Evolutionary conservation across 1,140 invertebrate species (phyloP), one percentile per base, ranked within the genome.

Genomic region (Meloidogyne hapla): DNA sequence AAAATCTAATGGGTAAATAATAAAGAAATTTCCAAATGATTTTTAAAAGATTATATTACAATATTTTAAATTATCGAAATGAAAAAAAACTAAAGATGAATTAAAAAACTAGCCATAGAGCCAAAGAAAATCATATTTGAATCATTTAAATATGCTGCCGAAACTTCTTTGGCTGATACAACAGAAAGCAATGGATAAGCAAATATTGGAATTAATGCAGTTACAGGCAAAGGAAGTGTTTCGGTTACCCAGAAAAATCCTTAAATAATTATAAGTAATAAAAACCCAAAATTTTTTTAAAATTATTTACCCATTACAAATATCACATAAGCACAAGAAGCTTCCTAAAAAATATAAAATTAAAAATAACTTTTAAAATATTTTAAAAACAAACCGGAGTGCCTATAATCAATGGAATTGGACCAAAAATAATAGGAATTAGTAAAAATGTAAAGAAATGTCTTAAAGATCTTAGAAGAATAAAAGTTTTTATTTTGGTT

Each of bases 21-120:
- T 18, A 12, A 10, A 12, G 13, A 6, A 6, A 1, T 15, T 1
- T 0, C 1, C 18, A 26, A n/a, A n/a, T n/a, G 33, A 33, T 0
- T 33, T 33, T 33, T 33, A 33, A 8, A 33, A 33, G 2, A 33
- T 33, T n/a, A n/a, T n/a, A n/a, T n/a, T n/a, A n/a, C n/a, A n/a
- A 33, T 33, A 5, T 33, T 33, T 33, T 33, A 33, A 33, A 5
- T 33, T 33, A 5, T 33, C 3, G 33, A 8, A 33, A 33, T 3
- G 33, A 5, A 1, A n/a, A 45, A 45, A 56, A 56, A 10, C 5
- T 1, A 25, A 6, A n/a, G 6, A 5, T 2, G 18, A n/a, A 56
- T 15, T 15, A n/a, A n/a, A 56, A 94, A 94, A n/a, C 94, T 91
- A 80, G 94, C 91, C 70, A 95, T 79, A 18, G 90, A 88, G 10